These are phyloP conservation scores for Drosophila gunungcola DNA, from an alignment of 1,140 invertebrate species.

Conservation along the genomic window DNA sequence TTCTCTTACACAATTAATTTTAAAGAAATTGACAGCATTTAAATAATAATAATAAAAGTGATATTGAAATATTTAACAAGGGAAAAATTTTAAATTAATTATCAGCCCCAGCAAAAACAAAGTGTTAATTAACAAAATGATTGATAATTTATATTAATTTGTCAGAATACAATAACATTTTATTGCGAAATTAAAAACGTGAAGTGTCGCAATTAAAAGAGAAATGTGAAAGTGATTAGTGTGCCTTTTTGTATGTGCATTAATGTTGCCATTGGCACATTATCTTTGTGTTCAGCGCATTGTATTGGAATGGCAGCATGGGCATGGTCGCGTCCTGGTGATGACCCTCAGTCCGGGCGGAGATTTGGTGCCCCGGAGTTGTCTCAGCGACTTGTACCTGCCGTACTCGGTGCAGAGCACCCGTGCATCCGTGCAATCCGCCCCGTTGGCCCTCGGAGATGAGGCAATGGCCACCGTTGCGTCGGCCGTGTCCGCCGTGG, in stretches of 20 bases:
- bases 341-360: slow-evolving; percentile 86
- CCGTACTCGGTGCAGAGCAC: slow-evolving; percentile 53
- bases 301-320: slow-evolving; percentile 85
- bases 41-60: too few relatives aligned
- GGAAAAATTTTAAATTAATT: too few relatives aligned
- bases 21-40: too few relatives aligned
- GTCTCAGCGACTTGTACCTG: slow-evolving; percentile 67
- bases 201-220: neutral
- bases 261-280: neutral
- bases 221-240: neutral
- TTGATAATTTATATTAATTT: too few relatives aligned
- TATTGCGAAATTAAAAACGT: too few relatives aligned
- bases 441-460: slow-evolving; percentile 65
- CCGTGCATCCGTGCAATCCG: slow-evolving; percentile 85
- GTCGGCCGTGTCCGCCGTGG: slow-evolving; percentile 51
- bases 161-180: too few relatives aligned
- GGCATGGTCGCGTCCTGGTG: slow-evolving; percentile 86
- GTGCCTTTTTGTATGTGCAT: neutral
- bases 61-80: too few relatives aligned
- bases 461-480: slow-evolving; percentile 45
- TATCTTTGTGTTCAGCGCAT: slow-evolving; percentile 81
- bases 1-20: too few relatives aligned
- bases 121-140: too few relatives aligned
- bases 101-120: too few relatives aligned
- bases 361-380: slow-evolving; percentile 79